Conservation (phyloP, 2,888 invertebrate species). For the Cephalotes varians region DNA sequence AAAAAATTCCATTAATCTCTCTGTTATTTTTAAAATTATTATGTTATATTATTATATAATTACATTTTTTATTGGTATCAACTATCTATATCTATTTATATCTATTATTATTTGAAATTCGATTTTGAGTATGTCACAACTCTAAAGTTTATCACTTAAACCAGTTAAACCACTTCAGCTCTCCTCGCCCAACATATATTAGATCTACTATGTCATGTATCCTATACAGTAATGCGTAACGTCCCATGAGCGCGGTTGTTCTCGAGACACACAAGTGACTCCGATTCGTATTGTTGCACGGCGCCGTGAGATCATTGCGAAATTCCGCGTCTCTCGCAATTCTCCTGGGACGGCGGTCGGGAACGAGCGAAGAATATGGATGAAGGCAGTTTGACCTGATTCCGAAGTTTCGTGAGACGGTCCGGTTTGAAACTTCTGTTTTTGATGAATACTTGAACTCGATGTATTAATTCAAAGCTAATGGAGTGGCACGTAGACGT, state of each 20-base stretch:
- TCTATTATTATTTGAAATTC: neutral
- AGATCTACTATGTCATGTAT: neutral
- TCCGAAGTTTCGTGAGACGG: conserved; percentile 45
- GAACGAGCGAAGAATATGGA: conserved; percentile 49
- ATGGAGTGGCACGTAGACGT: conserved; percentile 20
- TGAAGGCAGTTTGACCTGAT: conserved; percentile 51
- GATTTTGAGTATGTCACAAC: neutral
- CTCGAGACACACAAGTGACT: conserved; percentile 22
- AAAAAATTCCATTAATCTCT: neutral
- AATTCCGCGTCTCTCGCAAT: conserved; percentile 43
- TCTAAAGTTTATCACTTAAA: neutral
- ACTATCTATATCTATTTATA: neutral
- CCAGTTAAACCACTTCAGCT: neutral
- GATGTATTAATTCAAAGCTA: conserved; percentile 43
- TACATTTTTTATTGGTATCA: neutral
- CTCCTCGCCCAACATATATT: neutral
- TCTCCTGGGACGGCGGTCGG: conserved; percentile 20
- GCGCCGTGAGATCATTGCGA: conserved; percentile 42
- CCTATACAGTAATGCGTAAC: conserved; percentile 4
- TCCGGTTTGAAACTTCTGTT: conserved; percentile 42
- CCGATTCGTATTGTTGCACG: conserved; percentile 31
- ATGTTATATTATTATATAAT: neutral
- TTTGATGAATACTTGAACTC: conserved; percentile 57
- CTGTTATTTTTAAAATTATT: neutral
- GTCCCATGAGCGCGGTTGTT: conserved; percentile 21